These are phyloP conservation scores for Drosophila bunnanda DNA, from an alignment of 2,888 invertebrate genomes.

Conservation along the genomic window DNA sequence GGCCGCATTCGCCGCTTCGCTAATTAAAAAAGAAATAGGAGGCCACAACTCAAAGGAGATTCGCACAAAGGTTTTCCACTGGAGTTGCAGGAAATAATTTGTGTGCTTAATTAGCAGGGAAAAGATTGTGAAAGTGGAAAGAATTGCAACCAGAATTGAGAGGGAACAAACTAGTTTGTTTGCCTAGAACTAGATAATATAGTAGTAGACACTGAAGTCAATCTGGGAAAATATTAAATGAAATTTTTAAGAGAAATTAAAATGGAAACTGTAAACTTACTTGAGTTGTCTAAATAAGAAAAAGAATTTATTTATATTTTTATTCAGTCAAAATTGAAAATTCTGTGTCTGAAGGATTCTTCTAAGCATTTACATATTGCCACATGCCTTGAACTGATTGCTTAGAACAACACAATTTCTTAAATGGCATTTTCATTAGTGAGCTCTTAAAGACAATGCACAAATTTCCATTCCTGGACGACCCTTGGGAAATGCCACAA, in stretches of 20 bases:
- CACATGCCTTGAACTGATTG: not conserved
- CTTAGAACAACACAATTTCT: not conserved
- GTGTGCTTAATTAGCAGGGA: constrained; percentile 60
- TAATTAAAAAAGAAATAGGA: constrained; percentile 62
- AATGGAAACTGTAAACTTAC: not conserved
- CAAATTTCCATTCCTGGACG: constrained; percentile 27
- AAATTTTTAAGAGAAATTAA: too few species aligned
- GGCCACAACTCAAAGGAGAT: constrained; percentile 20
- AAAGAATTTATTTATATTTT: not conserved
- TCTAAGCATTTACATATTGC: not conserved
- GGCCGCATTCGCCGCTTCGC: constrained; percentile 28
- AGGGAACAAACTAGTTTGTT: not conserved
- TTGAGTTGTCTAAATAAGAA: not conserved
- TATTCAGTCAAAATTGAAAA: too few species aligned
- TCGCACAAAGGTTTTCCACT: constrained; percentile 35
- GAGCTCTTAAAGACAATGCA: constrained; percentile 22
- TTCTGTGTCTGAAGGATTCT: not conserved
- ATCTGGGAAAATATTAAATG: too few species aligned
- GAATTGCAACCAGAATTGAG: not conserved
- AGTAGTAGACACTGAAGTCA: too few species aligned
- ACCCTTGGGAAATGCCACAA: constrained; percentile 35
- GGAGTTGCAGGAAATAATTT: constrained; percentile 54
- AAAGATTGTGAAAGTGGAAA: not conserved
- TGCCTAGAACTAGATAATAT: not conserved
- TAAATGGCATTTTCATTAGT: constrained; percentile 5